Conservation (phyloP, 2,888 invertebrate genomes). For the Eledona agricola region DNA sequence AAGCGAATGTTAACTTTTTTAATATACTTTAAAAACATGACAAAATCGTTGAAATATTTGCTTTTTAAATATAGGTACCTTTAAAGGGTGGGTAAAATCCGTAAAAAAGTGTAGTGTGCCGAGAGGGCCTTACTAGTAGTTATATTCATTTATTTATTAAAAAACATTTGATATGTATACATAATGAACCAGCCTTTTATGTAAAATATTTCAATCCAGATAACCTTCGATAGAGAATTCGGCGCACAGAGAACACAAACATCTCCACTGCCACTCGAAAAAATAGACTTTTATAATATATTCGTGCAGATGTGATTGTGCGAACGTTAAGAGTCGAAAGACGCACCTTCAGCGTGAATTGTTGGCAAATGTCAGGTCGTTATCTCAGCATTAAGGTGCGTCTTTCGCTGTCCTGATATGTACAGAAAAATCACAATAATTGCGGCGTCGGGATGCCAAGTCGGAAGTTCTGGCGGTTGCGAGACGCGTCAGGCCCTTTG, state of each 20-base stretch:
- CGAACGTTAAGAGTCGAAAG: constrained; percentile 44
- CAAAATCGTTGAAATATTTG: too few species aligned
- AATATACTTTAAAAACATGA: too few species aligned
- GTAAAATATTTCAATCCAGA: constrained; percentile 51
- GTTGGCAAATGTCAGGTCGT: constrained; percentile 61
- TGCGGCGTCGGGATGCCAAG: constrained; percentile 28
- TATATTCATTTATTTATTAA: constrained; percentile 40
- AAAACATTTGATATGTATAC: constrained; percentile 59
- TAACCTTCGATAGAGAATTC: constrained; percentile 48
- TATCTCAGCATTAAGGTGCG: constrained; percentile 52
- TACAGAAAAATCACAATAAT: constrained; percentile 58
- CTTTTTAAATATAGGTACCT: too few species aligned
- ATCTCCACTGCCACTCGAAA: constrained; percentile 59
- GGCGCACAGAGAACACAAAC: constrained; percentile 59
- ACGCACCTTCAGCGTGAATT: constrained; percentile 44
- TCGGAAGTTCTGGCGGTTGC: constrained; percentile 33
- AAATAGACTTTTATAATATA: constrained; percentile 60
- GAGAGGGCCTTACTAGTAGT: too few species aligned
- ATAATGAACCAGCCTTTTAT: constrained; percentile 58
- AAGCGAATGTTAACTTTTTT: too few species aligned
- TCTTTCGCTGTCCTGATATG: constrained; percentile 52
- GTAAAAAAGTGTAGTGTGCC: too few species aligned
- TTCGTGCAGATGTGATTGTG: constrained; percentile 56
- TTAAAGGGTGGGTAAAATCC: too few species aligned
- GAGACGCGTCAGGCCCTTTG: constrained; percentile 55